phyloP scores from a whole-genome alignment of 2,888 invertebrate species.

The Lasius platythorax region DNA sequence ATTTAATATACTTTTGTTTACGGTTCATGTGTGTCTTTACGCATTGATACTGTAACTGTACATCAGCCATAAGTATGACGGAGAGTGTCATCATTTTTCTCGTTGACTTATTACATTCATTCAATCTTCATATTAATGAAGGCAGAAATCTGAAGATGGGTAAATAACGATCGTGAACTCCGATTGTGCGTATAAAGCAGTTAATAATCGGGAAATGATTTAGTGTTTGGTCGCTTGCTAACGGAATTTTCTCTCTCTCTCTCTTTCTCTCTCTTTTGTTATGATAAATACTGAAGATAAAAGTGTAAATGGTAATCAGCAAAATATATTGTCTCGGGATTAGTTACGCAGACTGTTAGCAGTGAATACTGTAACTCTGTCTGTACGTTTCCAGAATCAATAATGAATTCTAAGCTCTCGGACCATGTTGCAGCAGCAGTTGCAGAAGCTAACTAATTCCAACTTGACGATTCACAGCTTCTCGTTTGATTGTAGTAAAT shows the following conservation, averaged over 20 bases:
- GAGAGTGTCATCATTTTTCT: background rate
- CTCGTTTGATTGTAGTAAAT: conserved; percentile 18
- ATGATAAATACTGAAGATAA: background rate
- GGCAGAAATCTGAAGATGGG: background rate
- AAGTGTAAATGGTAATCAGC: background rate
- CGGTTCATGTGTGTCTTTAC: no score
- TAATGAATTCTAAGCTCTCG: conserved; percentile 49
- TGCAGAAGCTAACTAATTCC: conserved; percentile 26
- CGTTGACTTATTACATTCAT: conserved; percentile 29
- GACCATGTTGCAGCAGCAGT: conserved; percentile 14
- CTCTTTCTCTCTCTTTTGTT: background rate
- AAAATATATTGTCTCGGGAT: conserved; percentile 15
- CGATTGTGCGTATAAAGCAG: conserved; percentile 6
- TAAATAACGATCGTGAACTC: conserved; percentile 13
- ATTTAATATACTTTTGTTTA: background rate
- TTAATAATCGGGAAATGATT: conserved; percentile 23
- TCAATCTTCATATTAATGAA: background rate
- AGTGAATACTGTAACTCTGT: conserved; percentile 4
- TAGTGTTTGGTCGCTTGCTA: conserved; percentile 1
- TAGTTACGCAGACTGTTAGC: conserved; percentile 6
- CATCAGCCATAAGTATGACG: conserved; percentile 16
- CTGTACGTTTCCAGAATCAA: conserved; percentile 17
- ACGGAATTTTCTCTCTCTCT: conserved; percentile 14
- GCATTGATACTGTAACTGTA: conserved; percentile 18
- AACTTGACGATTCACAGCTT: conserved; percentile 14